Evolutionary conservation across 2,797 vertebrate species (phyloP).

Genomic region (Coranthus polyacanthus): DNA sequence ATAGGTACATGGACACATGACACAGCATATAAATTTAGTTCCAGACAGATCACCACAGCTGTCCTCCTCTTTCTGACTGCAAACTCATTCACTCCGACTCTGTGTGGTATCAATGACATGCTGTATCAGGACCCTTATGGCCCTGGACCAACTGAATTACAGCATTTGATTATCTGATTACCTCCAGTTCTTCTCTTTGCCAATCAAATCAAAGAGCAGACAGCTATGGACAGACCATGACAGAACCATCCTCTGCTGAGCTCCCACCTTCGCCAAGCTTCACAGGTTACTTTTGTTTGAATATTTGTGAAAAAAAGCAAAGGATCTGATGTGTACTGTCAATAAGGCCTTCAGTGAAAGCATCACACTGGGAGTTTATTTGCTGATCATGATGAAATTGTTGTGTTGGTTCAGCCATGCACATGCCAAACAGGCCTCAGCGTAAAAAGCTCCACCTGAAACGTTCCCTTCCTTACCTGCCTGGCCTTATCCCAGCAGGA

Average conservation of each 20-base stretch:
- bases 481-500: slow-evolving; percentile 34
- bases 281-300: background rate
- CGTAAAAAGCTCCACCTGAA: background rate
- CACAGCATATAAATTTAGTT: slow-evolving; percentile 61
- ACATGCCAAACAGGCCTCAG: slow-evolving; percentile 11
- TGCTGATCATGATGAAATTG: background rate
- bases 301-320: background rate
- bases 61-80: slow-evolving; percentile 49
- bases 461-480: slow-evolving; percentile 58
- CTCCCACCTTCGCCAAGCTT: no score
- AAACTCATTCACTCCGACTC: slow-evolving; percentile 9
- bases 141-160: slow-evolving; percentile 38
- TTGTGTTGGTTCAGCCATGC: background rate
- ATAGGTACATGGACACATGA: slow-evolving; percentile 21
- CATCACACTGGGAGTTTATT: background rate
- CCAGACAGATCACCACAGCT: slow-evolving; percentile 50
- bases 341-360: background rate
- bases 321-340: background rate
- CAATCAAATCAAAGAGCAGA: background rate
- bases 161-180: slow-evolving; percentile 32
- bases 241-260: background rate
- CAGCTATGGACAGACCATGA: background rate
- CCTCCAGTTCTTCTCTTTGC: background rate
- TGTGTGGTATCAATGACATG: slow-evolving; percentile 28
- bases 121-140: slow-evolving; percentile 19